Conservation (phyloP, 2,113 vertebrate species). For the Noctilio leporinus region DNA sequence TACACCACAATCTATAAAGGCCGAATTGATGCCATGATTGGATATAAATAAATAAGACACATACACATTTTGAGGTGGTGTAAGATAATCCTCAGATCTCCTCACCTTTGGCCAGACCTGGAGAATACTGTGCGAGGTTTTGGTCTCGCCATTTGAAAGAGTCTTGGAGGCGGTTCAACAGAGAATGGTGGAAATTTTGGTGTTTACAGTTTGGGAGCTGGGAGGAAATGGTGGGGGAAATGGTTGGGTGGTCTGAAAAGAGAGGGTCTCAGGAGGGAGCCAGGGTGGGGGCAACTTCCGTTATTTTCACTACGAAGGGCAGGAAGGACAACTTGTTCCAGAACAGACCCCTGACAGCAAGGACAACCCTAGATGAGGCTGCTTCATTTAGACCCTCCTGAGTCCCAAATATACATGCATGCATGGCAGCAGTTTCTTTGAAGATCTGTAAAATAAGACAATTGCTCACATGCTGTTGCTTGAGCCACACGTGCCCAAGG, state of each 20-base stretch:
- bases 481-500: not conserved
- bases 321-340: not conserved
- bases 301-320: not conserved
- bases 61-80: not conserved
- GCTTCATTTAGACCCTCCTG: not conserved
- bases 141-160: not conserved
- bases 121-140: not conserved
- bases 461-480: not conserved
- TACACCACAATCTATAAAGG: not conserved
- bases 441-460: constrained; percentile 2
- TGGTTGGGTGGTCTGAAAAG: not conserved
- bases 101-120: not conserved
- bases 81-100: not conserved
- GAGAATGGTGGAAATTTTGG: not conserved
- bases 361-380: not conserved
- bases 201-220: constrained; percentile 6
- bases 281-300: not conserved
- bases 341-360: not conserved
- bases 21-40: not conserved
- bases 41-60: not conserved
- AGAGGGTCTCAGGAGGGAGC: not conserved
- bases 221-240: not conserved
- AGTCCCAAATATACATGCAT: not conserved
- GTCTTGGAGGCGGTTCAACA: constrained; percentile 1
- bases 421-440: not conserved